phyloP scores from a whole-genome alignment of 2,797 vertebrate genomes.

The Cephalopachus bancanus region DNA sequence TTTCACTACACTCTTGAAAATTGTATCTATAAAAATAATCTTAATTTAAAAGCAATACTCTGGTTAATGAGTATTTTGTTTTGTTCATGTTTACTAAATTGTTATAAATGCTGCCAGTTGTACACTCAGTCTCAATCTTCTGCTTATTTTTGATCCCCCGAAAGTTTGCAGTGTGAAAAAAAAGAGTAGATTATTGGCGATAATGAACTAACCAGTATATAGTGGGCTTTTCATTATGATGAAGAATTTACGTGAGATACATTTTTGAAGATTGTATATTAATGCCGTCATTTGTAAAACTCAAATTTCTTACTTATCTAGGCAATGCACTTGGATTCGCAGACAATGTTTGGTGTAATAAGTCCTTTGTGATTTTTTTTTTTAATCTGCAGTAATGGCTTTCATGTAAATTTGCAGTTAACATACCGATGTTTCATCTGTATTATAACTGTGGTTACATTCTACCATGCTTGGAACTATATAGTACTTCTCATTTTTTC shows the following conservation, averaged over 20 bases:
- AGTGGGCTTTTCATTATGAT: background rate
- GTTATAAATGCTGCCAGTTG: background rate
- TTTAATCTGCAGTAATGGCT: background rate
- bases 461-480: background rate
- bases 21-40: background rate
- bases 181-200: constrained; percentile 11
- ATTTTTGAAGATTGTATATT: background rate
- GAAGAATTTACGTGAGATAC: constrained; percentile 3
- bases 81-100: constrained; percentile 16
- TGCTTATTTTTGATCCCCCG: constrained; percentile 7
- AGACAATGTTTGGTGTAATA: background rate
- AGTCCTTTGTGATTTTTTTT: background rate
- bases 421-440: background rate
- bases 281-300: background rate
- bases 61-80: background rate
- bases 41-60: background rate
- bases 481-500: background rate
- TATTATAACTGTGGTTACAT: background rate
- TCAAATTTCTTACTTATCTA: background rate
- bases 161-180: background rate
- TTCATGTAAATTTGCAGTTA: background rate
- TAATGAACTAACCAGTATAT: background rate
- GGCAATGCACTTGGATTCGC: background rate
- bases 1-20: background rate
- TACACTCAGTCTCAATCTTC: background rate